phyloP scores from a whole-genome alignment of 2,888 invertebrate genomes.

The Epistrophella euchroma region DNA sequence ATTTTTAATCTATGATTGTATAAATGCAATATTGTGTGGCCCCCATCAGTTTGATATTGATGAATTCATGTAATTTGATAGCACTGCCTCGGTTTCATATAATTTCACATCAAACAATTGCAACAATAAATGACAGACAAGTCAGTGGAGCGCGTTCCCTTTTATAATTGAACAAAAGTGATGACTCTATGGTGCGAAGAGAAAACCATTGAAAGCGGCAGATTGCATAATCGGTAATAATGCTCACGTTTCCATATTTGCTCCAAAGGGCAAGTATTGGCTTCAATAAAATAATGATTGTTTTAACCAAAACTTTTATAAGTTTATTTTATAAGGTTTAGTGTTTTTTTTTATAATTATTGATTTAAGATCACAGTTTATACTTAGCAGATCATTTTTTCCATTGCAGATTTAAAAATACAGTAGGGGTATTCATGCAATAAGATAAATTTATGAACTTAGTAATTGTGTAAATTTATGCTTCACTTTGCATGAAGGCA shows the following conservation, averaged over 20 bases:
- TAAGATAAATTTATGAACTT: no score
- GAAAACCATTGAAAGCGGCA: constrained; percentile 6
- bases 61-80: constrained; percentile 19
- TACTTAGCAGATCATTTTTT: no score
- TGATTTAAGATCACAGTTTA: no score
- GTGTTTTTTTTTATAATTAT: no score
- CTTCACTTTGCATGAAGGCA: no score
- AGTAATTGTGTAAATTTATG: no score
- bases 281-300: neutral
- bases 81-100: neutral
- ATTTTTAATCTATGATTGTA: neutral
- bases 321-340: no score
- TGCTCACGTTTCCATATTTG: constrained; percentile 14
- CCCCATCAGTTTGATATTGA: constrained; percentile 5
- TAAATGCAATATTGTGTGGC: neutral
- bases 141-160: constrained; percentile 31
- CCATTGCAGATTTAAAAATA: no score
- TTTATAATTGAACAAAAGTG: constrained; percentile 13
- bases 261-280: neutral
- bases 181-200: constrained; percentile 9
- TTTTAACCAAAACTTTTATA: no score
- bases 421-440: no score
- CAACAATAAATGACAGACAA: constrained; percentile 18
- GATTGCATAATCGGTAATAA: constrained; percentile 22
- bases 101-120: neutral